These are phyloP conservation scores for Rhinichthys osculus DNA, from an alignment of 2,797 vertebrate genomes.

Conservation along the genomic window DNA sequence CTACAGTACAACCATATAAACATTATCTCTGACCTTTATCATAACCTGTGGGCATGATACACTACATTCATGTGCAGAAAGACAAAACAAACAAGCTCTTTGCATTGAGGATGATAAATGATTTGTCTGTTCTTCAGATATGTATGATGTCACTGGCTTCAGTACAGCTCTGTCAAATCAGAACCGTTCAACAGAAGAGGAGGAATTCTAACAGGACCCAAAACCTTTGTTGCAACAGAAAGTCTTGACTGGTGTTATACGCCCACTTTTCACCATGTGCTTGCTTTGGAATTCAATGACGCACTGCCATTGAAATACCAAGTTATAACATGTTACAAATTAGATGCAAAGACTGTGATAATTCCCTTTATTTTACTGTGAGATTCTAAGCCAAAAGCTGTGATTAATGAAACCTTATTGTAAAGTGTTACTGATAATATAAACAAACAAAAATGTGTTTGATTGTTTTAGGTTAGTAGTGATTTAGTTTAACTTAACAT, in stretches of 20 bases:
- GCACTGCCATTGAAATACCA: background rate
- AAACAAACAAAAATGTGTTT: no score
- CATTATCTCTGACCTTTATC: background rate
- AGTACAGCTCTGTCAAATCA: slow-evolving; percentile 66
- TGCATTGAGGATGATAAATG: background rate
- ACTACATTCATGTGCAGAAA: background rate
- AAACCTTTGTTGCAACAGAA: background rate
- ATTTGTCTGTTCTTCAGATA: slow-evolving; percentile 62
- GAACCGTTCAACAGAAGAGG: slow-evolving; percentile 20
- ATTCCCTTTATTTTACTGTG: background rate
- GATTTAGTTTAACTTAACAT: no score
- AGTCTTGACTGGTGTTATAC: slow-evolving; percentile 1
- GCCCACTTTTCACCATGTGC: background rate
- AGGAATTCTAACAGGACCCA: background rate
- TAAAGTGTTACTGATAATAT: no score
- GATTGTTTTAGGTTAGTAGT: no score
- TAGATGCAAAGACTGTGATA: slow-evolving; percentile 17
- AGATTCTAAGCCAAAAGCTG: slow-evolving; percentile 8
- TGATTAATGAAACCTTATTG: background rate
- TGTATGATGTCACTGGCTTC: slow-evolving; percentile 66
- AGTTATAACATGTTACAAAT: slow-evolving; percentile 6
- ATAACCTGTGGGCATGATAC: background rate
- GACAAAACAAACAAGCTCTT: background rate
- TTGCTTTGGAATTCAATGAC: background rate
- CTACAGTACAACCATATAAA: background rate